These are phyloP conservation scores for Tinamus major DNA, from an alignment of 2,797 vertebrate genomes.

Conservation along the genomic window DNA sequence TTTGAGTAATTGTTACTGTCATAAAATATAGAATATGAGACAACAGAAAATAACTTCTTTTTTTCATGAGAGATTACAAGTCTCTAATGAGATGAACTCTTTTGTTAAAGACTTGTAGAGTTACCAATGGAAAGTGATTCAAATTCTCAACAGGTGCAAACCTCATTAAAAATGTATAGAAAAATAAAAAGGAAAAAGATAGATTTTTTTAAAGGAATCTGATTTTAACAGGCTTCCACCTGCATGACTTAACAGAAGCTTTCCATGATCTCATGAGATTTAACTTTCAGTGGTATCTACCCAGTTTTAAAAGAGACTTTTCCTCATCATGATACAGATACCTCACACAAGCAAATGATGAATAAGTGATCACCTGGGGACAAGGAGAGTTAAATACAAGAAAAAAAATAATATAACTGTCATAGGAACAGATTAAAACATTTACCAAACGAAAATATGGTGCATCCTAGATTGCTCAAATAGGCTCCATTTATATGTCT, in stretches of 20 bases:
- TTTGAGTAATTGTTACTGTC: slow-evolving; percentile 6
- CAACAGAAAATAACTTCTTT: not conserved
- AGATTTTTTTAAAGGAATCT: too few species aligned
- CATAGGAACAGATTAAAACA: not conserved
- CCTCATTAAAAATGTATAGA: not conserved
- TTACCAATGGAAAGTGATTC: not conserved
- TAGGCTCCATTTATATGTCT: not conserved
- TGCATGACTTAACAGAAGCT: not conserved
- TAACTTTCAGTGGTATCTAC: not conserved
- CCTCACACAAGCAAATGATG: not conserved
- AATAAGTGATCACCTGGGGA: not conserved
- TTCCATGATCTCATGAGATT: not conserved
- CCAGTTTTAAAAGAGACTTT: not conserved
- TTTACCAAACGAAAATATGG: not conserved
- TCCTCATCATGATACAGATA: not conserved
- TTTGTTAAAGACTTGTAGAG: not conserved
- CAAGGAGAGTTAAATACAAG: not conserved
- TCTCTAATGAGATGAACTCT: too few species aligned
- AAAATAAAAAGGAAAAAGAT: too few species aligned
- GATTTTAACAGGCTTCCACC: not conserved
- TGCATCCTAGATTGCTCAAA: not conserved
- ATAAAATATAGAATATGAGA: not conserved
- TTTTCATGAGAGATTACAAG: not conserved
- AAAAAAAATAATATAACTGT: not conserved
- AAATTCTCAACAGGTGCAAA: not conserved